Base-by-base conservation (phyloP, 2,888 invertebrate species). In the Cerceris ruficornis region DNA sequence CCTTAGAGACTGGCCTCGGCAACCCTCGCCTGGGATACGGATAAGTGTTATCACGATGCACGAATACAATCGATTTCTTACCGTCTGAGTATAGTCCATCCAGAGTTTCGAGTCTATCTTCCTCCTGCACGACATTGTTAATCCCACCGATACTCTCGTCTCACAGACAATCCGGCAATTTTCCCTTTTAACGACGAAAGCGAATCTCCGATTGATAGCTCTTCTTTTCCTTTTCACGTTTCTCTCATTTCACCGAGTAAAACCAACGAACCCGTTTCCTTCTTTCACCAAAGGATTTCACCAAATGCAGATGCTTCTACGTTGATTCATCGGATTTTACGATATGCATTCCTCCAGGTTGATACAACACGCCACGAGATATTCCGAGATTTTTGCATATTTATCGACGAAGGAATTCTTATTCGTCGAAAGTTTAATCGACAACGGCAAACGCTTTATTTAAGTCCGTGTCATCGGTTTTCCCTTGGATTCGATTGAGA, bases 71-170 rank as follows among this genome's bases (percentile, higher is more conserved):
- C 82, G 79, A 74, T 72, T 55, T 71, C 89, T 91, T 86, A 90
- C 90, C 90, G 82, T 74, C 54, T 86, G 88, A 67, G 85, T 80
- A 68, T 89, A 89, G 75, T 88, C 88, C 81, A 87, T 68, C 89
- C 88, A 89, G 57, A 89, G 85, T 82, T 90, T 91, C 57, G 87
- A 86, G 81, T 90, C 89, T 66, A 91, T 91, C 86, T 89, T 91
- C 77, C 85, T 90, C 62, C 88, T 86, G 79, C 90, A 90, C 80
- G 90, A 91, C 90, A 91, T 91, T 67, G 64, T 77, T 71, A 28
- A 28, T 28, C 28, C 69, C 70, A 11, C 49, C 28, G 57, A 69
- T 70, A 28, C 28, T 52, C 54, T 67, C 54, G 14, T 15, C 66
- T 64, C 50, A 50, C n/a, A 7, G 41, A 28, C 14, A 58, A 11